These are phyloP conservation scores for Kuschelorhynchus macadamiae DNA, from an alignment of 2,888 invertebrate species.

Conservation along the genomic window DNA sequence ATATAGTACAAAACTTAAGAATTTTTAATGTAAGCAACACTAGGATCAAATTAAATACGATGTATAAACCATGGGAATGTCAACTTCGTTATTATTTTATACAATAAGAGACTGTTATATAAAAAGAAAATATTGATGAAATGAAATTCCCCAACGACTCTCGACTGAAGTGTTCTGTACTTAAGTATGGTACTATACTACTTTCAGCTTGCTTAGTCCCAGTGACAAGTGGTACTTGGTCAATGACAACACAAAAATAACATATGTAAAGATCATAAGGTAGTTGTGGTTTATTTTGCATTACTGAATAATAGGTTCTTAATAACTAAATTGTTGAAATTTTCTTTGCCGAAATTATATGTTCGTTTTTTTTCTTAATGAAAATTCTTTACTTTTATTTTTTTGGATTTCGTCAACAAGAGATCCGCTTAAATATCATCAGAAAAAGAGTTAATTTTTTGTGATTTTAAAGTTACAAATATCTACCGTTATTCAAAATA, in stretches of 20 bases:
- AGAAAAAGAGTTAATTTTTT: too few relatives aligned
- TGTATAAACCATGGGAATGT: conserved; percentile 3
- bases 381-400: too few relatives aligned
- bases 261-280: conserved; percentile 22
- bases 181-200: conserved; percentile 40
- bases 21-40: too few relatives aligned
- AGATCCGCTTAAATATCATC: too few relatives aligned
- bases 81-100: conserved; percentile 2
- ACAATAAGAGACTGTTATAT: conserved; percentile 11
- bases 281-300: conserved; percentile 22
- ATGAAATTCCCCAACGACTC: conserved; percentile 29
- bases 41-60: too few relatives aligned
- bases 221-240: conserved; percentile 42
- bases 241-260: conserved; percentile 35
- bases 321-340: too few relatives aligned
- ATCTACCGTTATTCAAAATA: too few relatives aligned
- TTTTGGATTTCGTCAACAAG: too few relatives aligned
- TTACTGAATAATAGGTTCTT: background rate
- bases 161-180: conserved; percentile 26
- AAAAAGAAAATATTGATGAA: conserved; percentile 30
- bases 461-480: too few relatives aligned
- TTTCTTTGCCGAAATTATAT: too few relatives aligned
- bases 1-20: too few relatives aligned
- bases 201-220: conserved; percentile 41
- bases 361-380: too few relatives aligned